Percentiles rank a stretch among this genome's conserved stretches.
Conservation (phyloP, 2,113 vertebrate species). For the Hirundichthys speculiger region DNA sequence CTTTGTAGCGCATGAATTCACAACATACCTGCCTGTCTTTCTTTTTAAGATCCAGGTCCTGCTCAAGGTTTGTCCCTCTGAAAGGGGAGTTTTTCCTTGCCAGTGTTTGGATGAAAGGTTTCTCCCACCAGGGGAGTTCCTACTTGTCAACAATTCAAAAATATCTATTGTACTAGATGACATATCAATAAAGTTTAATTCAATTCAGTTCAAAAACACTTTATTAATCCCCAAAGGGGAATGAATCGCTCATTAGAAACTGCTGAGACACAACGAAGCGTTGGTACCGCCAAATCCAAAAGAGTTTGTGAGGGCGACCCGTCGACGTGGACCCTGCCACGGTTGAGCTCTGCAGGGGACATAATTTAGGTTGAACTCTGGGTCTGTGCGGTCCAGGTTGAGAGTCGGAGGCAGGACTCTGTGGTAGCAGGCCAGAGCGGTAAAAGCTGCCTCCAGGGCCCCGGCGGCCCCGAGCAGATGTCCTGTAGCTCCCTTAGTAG, state of each 20-base stretch:
- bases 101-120: no score
- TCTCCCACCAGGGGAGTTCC: no score
- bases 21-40: no score
- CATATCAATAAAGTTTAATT: no score
- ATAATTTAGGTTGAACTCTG: constrained; percentile 93
- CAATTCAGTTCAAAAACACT: no score
- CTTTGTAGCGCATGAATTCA: no score
- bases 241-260: constrained; percentile 71
- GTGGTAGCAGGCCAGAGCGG: constrained; percentile 90
- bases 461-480: constrained; percentile 95
- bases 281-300: constrained; percentile 98
- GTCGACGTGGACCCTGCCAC: constrained; percentile 81
- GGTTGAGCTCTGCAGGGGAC: constrained; percentile 87
- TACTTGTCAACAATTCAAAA: no score
- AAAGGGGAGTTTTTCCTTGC: no score
- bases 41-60: no score
- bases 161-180: no score
- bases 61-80: no score
- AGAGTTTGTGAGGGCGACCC: constrained; percentile 91
- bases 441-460: constrained; percentile 91
- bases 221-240: no score
- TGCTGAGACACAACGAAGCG: constrained; percentile 90
- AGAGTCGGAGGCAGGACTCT: constrained; percentile 90
- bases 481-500: constrained; percentile 95
- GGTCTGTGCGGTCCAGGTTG: constrained; percentile 89